These are phyloP conservation scores for Ambastaia sidthimunki DNA, from an alignment of 2,797 vertebrate species.

Conservation along the genomic window DNA sequence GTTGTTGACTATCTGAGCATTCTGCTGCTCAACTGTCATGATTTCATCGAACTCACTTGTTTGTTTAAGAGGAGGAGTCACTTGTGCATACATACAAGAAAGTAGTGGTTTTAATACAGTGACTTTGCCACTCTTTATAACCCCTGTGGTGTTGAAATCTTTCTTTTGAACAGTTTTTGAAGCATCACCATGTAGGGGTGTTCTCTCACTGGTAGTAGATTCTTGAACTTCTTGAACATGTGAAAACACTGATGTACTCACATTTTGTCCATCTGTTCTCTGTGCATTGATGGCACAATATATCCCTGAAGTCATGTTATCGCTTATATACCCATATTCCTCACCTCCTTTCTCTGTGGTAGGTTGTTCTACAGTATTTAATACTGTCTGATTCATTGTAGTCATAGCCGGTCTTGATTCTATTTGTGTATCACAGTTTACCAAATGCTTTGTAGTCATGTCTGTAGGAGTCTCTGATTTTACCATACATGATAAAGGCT, in stretches of 20 bases:
- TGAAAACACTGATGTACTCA: neutral
- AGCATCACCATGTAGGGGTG: constrained; percentile 15
- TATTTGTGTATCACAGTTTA: constrained; percentile 6
- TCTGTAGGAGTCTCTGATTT: constrained; percentile 13
- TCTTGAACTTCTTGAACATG: constrained; percentile 9
- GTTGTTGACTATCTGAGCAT: neutral
- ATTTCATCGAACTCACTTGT: constrained; percentile 7
- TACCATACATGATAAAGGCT: neutral
- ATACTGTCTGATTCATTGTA: neutral
- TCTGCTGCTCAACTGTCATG: neutral
- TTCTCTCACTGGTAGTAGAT: constrained; percentile 6
- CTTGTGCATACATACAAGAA: constrained; percentile 12
- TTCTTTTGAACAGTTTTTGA: constrained; percentile 11
- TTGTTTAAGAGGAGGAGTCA: constrained; percentile 1
- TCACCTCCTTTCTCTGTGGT: neutral
- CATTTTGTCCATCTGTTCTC: neutral
- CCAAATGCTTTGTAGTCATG: neutral
- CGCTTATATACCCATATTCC: neutral
- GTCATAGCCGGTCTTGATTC: constrained; percentile 14
- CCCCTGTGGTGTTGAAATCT: neutral
- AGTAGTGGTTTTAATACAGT: neutral
- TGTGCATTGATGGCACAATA: constrained; percentile 19
- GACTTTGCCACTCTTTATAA: neutral
- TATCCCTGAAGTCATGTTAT: neutral
- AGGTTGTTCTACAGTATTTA: neutral